phyloP scores from a whole-genome alignment of 2,113 vertebrate genomes.

The Eretmochelys imbricata region DNA sequence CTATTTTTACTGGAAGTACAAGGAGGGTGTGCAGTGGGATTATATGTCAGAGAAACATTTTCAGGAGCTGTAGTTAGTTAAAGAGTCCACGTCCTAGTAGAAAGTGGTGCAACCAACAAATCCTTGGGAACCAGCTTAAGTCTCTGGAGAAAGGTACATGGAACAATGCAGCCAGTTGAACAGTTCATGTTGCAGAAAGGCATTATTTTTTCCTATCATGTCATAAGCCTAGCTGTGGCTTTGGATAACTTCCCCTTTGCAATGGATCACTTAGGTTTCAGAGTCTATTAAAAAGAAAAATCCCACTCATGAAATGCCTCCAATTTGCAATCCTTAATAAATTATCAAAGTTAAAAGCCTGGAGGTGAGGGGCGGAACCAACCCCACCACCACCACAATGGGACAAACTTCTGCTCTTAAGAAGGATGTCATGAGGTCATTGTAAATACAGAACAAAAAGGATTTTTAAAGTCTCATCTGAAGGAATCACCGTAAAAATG shows the following conservation, averaged over 20 bases:
- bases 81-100: not conserved
- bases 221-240: not conserved
- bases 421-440: not conserved
- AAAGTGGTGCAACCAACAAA: not conserved
- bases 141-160: accelerated
- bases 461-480: not conserved
- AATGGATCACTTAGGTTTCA: not conserved
- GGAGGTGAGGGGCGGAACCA: not conserved
- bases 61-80: not conserved
- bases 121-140: not conserved
- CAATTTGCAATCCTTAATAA: slow-evolving; percentile 6
- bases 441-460: not conserved
- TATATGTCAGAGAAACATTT: accelerated
- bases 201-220: not conserved
- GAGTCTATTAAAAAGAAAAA: not conserved
- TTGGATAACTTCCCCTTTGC: not conserved
- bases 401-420: not conserved
- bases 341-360: not conserved
- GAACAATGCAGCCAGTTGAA: not conserved
- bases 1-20: not conserved
- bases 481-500: not conserved
- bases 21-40: too few species aligned
- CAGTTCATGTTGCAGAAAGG: not conserved
- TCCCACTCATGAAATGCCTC: not conserved
- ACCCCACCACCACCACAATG: not conserved